Conservation (phyloP, 2,797 vertebrate genomes). For the Poecilia gillii region DNA sequence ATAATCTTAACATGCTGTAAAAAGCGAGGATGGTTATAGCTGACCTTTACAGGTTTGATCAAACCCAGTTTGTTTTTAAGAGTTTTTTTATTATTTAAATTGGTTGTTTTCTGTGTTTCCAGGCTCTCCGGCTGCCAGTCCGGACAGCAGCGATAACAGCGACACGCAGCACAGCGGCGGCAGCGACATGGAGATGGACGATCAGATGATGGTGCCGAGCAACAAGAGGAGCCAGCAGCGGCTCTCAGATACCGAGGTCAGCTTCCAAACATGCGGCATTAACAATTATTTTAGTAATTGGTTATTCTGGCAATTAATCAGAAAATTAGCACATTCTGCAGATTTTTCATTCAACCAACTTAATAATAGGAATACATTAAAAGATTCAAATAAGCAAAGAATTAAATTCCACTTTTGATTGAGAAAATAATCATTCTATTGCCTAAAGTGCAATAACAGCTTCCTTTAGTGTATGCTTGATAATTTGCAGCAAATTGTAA, state of each 20-base stretch:
- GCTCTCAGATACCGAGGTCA: constrained; percentile 96
- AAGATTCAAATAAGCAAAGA: no score
- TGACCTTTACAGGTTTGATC: neutral
- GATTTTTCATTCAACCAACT: no score
- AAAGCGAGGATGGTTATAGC: neutral
- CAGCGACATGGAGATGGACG: constrained; percentile 99
- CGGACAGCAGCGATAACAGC: constrained; percentile 98
- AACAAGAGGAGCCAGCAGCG: constrained; percentile 93
- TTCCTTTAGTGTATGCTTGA: no score
- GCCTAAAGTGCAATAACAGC: no score
- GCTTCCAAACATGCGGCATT: no score
- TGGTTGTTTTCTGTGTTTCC: constrained; percentile 19
- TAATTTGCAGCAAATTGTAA: no score
- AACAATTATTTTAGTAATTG: no score
- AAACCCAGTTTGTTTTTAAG: neutral
- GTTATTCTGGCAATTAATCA: no score
- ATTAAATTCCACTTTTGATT: no score
- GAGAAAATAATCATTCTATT: no score
- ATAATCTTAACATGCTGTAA: neutral
- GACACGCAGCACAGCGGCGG: constrained; percentile 97
- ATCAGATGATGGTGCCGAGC: constrained; percentile 89
- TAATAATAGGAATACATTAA: no score
- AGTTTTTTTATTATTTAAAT: neutral
- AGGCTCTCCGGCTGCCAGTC: constrained; percentile 96
- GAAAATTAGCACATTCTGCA: no score